Evolutionary conservation across 2,797 vertebrate species (phyloP).

Genomic region (Lacerta bilineata): DNA sequence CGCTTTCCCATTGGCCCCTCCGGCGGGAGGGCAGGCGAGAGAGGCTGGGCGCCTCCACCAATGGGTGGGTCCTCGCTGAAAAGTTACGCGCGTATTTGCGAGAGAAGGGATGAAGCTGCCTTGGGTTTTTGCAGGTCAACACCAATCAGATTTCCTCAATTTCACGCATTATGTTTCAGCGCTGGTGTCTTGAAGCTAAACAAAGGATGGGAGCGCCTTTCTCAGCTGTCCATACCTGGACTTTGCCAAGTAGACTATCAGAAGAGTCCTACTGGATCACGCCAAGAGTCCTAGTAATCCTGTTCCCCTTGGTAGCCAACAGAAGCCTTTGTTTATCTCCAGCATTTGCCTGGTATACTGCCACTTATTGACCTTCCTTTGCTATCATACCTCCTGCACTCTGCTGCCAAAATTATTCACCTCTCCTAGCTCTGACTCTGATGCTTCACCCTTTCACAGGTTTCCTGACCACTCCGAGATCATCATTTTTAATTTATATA

Average conservation of each 20-base stretch:
- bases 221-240: neutral
- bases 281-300: too few relatives aligned
- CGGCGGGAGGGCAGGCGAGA: neutral
- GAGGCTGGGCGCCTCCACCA: neutral
- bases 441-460: neutral
- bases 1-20: slow-evolving; percentile 63
- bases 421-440: neutral
- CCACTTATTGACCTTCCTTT: neutral
- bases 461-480: too few relatives aligned
- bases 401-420: neutral
- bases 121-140: too few relatives aligned
- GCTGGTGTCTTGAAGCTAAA: neutral
- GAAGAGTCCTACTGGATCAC: too few relatives aligned
- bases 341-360: neutral
- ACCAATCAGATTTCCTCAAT: neutral
- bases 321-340: neutral
- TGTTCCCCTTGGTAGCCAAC: neutral
- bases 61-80: neutral
- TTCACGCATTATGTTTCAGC: neutral
- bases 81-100: neutral
- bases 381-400: neutral
- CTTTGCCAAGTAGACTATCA: neutral
- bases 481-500: too few relatives aligned
- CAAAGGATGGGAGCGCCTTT: neutral
- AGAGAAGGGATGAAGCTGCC: neutral